phyloP scores from a whole-genome alignment of 2,888 invertebrate genomes.

The Amphipyra tragopoginis region DNA sequence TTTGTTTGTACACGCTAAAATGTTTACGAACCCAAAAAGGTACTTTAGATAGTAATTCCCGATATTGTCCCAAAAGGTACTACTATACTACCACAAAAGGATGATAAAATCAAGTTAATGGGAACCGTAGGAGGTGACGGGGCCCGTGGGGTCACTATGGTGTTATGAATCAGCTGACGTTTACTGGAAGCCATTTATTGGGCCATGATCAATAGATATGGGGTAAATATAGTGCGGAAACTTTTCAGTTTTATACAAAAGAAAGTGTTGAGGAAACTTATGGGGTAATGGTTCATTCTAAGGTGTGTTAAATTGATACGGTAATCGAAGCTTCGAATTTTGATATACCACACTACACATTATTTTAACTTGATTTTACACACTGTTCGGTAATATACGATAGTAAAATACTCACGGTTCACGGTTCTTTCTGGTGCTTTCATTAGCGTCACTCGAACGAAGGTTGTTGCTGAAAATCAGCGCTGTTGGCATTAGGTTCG shows the following conservation, averaged over 20 bases:
- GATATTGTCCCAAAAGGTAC: slow-evolving; percentile 43
- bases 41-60: slow-evolving; percentile 51
- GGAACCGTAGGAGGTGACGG: slow-evolving; percentile 44
- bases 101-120: slow-evolving; percentile 56
- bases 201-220: slow-evolving; percentile 34
- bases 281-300: too few relatives aligned
- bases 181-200: slow-evolving; percentile 26
- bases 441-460: too few relatives aligned
- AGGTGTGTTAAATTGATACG: too few relatives aligned
- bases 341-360: too few relatives aligned
- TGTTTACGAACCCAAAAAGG: slow-evolving; percentile 46
- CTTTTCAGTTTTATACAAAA: not conserved
- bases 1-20: slow-evolving; percentile 45
- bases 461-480: too few relatives aligned
- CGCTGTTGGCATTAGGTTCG: too few relatives aligned
- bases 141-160: slow-evolving; percentile 24
- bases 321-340: too few relatives aligned
- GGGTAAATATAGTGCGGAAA: slow-evolving; percentile 13
- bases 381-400: too few relatives aligned
- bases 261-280: not conserved
- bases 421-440: too few relatives aligned
- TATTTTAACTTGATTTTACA: too few relatives aligned
- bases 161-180: slow-evolving; percentile 45
- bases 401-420: too few relatives aligned
- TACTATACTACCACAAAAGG: slow-evolving; percentile 28